Evolutionary conservation across 1,140 invertebrate genomes (phyloP), one percentile per base, ranked within the genome.

Genomic region (Drosophila nigrodunni): DNA sequence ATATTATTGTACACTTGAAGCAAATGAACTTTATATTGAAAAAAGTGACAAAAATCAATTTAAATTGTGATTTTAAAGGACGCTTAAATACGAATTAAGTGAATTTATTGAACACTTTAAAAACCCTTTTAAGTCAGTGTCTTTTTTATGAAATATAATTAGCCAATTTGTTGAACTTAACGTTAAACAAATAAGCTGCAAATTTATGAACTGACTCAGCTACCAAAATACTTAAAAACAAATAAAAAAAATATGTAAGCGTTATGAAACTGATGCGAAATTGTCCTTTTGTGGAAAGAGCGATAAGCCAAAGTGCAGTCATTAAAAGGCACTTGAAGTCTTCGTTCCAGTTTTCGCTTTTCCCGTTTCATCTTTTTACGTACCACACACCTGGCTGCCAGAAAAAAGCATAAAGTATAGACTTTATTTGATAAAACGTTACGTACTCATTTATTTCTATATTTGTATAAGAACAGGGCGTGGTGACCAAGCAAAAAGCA

Each of bases 61-160:
- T 43, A 21, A 66, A 44, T 47, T 8, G 18, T 37, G 13, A 18
- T 25, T 41, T 69, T 60, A 43, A 15, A 61, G 5, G n/a, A 39
- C 39, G 5, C 52, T 58, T 68, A 86, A 78, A 41, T 68, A 61
- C 82, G 74, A 86, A 78, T 85, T 81, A 78, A 57, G 55, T 37
- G 37, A 77, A 78, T 74, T 68, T 77, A 86, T 78, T 54, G 39
- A 59, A 47, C 78, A 67, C 52, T 68, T 77, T 34, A 54, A 61
- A 52, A 44, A 50, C 34, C 37, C 61, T 25, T 25, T 25, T 44
- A 57, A 49, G 15, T 64, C 76, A 60, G 44, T 25, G 73, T 25
- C 73, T 69, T 54, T 61, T 61, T 80, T 85, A 81, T 77, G 66
- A 60, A 66, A 74, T 82, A 73, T 72, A 88, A 89, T 74, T 72